These are phyloP conservation scores for Entomobrya multifasciata DNA, from an alignment of 2,888 invertebrate genomes.

Conservation along the genomic window DNA sequence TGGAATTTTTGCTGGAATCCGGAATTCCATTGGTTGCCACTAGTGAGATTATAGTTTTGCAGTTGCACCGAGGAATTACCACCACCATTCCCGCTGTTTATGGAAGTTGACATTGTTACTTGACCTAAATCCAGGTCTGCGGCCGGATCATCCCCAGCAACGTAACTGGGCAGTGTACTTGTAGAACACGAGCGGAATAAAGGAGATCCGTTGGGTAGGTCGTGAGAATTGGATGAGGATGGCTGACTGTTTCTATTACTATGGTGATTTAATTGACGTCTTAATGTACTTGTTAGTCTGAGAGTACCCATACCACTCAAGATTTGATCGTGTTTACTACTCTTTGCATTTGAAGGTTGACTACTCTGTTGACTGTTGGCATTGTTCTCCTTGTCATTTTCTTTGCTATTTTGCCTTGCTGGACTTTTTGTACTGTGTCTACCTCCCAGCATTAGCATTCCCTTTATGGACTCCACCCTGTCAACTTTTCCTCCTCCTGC, in stretches of 20 bases:
- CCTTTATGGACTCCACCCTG: conserved; percentile 78
- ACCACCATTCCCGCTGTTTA: background rate
- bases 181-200: conserved; percentile 90
- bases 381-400: conserved; percentile 30
- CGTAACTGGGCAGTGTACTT: conserved; percentile 87
- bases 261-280: conserved; percentile 32
- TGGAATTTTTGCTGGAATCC: conserved; percentile 28
- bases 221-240: background rate
- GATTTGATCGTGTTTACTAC: conserved; percentile 32
- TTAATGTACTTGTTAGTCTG: conserved; percentile 16
- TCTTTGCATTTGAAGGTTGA: background rate
- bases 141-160: conserved; percentile 90
- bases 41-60: background rate
- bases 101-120: background rate
- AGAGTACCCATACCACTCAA: conserved; percentile 53
- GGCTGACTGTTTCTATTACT: conserved; percentile 25
- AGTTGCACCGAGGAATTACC: conserved; percentile 4
- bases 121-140: conserved; percentile 85
- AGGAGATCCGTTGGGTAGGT: conserved; percentile 75
- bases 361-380: too few species aligned
- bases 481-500: conserved; percentile 69
- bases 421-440: conserved; percentile 72
- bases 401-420: conserved; percentile 49
- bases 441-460: conserved; percentile 73
- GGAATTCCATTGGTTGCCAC: conserved; percentile 23